Evolutionary conservation across 2,888 invertebrate species (phyloP).

Genomic region (Lochmaea crataegi): DNA sequence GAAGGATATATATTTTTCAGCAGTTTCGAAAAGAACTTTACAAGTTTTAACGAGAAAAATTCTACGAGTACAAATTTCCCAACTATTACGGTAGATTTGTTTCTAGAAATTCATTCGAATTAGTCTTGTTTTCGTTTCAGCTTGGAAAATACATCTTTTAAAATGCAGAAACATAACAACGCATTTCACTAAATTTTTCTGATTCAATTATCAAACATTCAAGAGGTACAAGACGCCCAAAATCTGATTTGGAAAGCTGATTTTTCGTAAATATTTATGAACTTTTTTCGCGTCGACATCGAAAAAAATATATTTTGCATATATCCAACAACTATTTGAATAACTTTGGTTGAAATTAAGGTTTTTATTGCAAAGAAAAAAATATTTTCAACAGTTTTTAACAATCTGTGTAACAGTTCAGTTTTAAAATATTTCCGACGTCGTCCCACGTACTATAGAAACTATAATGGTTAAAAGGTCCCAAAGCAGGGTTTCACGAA

Average conservation of each 20-base stretch:
- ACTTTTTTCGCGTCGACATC: neutral
- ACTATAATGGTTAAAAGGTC: conserved; percentile 18
- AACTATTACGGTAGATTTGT: neutral
- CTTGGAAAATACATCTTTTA: too few relatives aligned
- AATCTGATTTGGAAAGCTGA: neutral
- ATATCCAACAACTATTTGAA: neutral
- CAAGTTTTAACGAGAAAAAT: neutral
- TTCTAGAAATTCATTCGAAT: neutral
- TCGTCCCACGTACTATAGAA: neutral
- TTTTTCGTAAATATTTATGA: conserved; percentile 4
- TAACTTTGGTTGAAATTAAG: neutral
- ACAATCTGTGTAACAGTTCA: too few relatives aligned
- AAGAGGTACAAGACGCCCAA: neutral
- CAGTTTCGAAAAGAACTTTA: too few relatives aligned
- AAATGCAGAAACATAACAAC: neutral
- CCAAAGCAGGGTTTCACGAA: conserved; percentile 13
- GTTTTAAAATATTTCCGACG: too few relatives aligned
- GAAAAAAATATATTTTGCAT: neutral
- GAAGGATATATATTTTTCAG: too few relatives aligned
- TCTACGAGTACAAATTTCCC: neutral
- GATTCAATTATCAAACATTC: conserved; percentile 2
- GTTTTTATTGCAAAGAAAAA: neutral
- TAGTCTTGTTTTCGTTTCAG: too few relatives aligned
- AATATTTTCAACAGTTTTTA: neutral
- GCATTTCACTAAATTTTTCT: neutral